Evolutionary conservation across 23 tunicate genomes (phyloP).

Genomic region (Aplidium turbinatum): DNA sequence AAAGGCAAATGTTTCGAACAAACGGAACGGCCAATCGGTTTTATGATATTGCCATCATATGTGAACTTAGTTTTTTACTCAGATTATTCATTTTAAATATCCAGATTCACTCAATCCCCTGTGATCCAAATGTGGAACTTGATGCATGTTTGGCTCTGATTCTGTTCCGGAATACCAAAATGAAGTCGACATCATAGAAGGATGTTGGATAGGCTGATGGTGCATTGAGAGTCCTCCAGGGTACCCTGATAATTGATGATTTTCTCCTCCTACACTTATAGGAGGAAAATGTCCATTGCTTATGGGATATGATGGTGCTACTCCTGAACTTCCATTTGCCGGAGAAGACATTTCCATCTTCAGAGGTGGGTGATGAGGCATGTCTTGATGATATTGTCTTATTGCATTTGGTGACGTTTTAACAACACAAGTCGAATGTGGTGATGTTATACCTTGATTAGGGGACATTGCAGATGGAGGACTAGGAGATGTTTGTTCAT

Average conservation of each 20-base stretch:
- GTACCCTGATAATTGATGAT: slow-evolving; percentile 38
- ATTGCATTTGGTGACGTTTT: slow-evolving; percentile 47
- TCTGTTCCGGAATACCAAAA: slow-evolving; percentile 91
- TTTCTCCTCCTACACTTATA: slow-evolving; percentile 17
- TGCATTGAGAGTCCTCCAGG: slow-evolving; percentile 14
- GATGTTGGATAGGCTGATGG: slow-evolving; percentile 60
- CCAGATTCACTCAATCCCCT: slow-evolving; percentile 15
- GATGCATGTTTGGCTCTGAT: no score
- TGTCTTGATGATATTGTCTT: slow-evolving; percentile 47
- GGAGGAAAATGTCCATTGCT: slow-evolving; percentile 35
- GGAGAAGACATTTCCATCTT: slow-evolving; percentile 85
- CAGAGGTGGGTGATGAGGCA: slow-evolving; percentile 54
- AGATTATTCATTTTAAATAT: slow-evolving; percentile 6
- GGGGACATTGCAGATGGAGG: slow-evolving; percentile 75
- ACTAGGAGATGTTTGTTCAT: slow-evolving; percentile 60
- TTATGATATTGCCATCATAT: no score
- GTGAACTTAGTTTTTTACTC: no score
- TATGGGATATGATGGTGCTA: slow-evolving; percentile 38
- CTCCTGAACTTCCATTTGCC: slow-evolving; percentile 54
- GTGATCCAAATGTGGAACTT: slow-evolving; percentile 3
- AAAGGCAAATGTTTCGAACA: no score
- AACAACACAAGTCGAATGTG: slow-evolving; percentile 28
- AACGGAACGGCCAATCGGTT: no score
- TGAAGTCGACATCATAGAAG: slow-evolving; percentile 45
- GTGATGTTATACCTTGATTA: slow-evolving; percentile 73